These are phyloP conservation scores for Seriola quinqueradiata DNA, from an alignment of 2,113 vertebrate genomes.

Conservation along the genomic window DNA sequence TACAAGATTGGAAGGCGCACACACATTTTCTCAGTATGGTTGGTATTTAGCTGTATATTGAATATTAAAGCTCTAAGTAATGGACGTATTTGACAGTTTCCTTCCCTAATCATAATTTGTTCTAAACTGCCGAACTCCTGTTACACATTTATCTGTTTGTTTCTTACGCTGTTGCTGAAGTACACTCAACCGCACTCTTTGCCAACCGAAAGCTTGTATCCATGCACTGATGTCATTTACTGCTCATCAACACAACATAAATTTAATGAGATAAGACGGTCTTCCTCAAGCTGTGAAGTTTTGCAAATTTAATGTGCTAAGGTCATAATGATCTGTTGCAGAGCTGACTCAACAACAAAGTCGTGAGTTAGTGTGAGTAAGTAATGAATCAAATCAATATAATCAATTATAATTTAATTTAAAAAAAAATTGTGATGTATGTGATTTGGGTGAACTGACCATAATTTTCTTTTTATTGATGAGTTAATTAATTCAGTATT, in stretches of 20 bases:
- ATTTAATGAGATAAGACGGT: background rate
- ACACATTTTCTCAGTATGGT: background rate
- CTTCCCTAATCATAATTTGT: background rate
- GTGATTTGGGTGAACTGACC: background rate
- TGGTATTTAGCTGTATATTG: background rate
- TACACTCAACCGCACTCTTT: background rate
- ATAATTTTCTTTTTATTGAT: background rate
- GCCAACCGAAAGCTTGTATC: constrained; percentile 11
- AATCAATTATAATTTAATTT: background rate
- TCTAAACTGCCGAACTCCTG: background rate
- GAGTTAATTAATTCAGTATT: background rate
- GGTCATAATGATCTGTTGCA: constrained; percentile 42
- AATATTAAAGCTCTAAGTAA: constrained; percentile 5
- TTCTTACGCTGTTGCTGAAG: constrained; percentile 1
- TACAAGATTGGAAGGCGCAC: background rate
- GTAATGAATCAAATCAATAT: background rate
- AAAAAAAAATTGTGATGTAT: background rate
- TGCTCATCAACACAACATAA: constrained; percentile 27
- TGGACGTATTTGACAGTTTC: constrained; percentile 13
- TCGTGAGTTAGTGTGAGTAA: background rate
- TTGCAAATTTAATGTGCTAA: constrained; percentile 11
- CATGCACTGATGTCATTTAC: constrained; percentile 37
- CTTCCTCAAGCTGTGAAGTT: constrained; percentile 4
- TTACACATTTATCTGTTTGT: constrained; percentile 9
- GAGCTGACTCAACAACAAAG: constrained; percentile 12